Base-by-base conservation (phyloP, 2,888 invertebrate genomes). In the Sphaerophoria taeniata region DNA sequence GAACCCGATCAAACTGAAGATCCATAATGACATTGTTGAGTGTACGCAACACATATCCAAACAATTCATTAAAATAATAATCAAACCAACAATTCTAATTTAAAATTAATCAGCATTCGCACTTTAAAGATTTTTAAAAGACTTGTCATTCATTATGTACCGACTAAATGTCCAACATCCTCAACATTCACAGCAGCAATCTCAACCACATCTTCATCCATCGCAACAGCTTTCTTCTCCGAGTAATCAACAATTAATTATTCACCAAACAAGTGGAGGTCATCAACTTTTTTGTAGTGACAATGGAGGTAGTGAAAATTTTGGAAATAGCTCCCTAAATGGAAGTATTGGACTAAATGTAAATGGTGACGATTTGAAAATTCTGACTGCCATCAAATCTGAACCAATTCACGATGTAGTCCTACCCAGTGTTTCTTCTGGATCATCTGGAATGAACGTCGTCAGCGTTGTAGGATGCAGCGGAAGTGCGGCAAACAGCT, bases 341-440 rank as follows among this genome's bases (percentile, higher is more conserved):
- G 84, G 76, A 56, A 75, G 67, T 60, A 70, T 76, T 39, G 76
- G 69, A 56, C 56, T 73, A 11, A 85, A 72, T 55, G 79, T 78
- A 53, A 87, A 87, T 78, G 89, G 89, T 65, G 89, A 90, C 69
- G 91, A 91, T 88, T 88, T 90, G 80, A 90, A 90, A 88, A 89
- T 91, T 88, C 89, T 90, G 78, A 90, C 89, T 89, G 90, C 90
- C 89, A 91, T 92, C 88, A 92, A 92, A 90, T 88, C 90, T 71
- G 92, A 91, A 89, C 91, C 91, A 78, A 90, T 91, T 88, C 90
- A 90, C 87, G 91, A 90, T 88, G 89, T 90, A 81, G 89, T 90
- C 79, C 70, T 84, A 47, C 71, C 77, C 69, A 61, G 78, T 34
- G 56, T 73, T 4, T 72, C 84, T 33, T 87, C 88, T 71, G 87